phyloP scores from a whole-genome alignment of 2,797 vertebrate genomes.

The Xenops minutus region DNA sequence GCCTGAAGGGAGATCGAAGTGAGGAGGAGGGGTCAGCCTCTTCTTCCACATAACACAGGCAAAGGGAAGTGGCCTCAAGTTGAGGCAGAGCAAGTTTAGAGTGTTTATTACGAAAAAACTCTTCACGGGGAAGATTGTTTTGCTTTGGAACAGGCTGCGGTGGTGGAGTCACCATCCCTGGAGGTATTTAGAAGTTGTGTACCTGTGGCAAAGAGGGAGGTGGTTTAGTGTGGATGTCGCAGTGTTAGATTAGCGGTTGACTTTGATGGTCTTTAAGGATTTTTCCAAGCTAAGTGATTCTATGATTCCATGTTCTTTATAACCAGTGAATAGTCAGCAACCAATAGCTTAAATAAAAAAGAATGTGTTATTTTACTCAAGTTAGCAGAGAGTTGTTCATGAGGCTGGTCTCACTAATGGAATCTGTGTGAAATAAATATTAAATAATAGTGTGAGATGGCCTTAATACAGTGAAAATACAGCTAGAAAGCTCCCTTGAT shows the following conservation, averaged over 20 bases:
- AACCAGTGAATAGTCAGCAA: neutral
- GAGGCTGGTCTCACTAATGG: neutral
- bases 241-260: neutral
- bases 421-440: neutral
- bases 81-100: neutral
- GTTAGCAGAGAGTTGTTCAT: neutral
- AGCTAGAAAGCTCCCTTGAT: neutral
- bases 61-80: neutral
- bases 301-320: neutral
- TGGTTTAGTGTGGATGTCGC: neutral
- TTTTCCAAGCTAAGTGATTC: neutral
- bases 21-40: neutral
- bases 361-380: neutral
- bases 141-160: neutral
- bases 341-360: neutral
- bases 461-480: neutral
- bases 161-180: neutral
- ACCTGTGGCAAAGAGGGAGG: neutral
- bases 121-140: neutral
- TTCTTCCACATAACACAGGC: neutral
- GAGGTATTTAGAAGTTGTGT: neutral
- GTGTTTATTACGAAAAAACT: neutral
- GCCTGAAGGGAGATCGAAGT: neutral
- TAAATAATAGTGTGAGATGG: neutral
- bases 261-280: neutral